These are phyloP conservation scores for Syngnathoides biaculeatus DNA, from an alignment of 2,113 vertebrate species.

Conservation along the genomic window DNA sequence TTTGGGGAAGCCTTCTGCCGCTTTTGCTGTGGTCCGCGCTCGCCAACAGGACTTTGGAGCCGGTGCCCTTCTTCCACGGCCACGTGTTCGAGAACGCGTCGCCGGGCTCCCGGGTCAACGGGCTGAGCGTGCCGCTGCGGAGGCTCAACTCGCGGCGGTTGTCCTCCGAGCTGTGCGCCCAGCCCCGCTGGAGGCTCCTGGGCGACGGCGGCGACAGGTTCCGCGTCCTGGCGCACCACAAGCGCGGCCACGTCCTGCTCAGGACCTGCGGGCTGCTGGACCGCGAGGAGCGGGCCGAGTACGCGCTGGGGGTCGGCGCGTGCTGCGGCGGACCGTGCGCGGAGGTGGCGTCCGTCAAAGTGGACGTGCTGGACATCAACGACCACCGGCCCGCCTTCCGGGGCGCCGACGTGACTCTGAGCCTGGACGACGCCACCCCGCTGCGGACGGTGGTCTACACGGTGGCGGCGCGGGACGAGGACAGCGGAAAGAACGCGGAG, in stretches of 20 bases:
- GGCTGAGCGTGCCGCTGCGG: slow-evolving; percentile 78
- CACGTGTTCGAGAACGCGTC: slow-evolving; percentile 83
- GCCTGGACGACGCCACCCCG: slow-evolving; percentile 80
- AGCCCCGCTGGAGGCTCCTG: slow-evolving; percentile 73
- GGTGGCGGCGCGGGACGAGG: slow-evolving; percentile 75
- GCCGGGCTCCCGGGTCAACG: slow-evolving; percentile 79
- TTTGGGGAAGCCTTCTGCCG: slow-evolving; percentile 64
- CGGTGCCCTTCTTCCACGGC: slow-evolving; percentile 77
- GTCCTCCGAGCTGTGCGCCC: slow-evolving; percentile 58
- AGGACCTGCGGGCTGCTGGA: slow-evolving; percentile 78
- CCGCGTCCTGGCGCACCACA: slow-evolving; percentile 77
- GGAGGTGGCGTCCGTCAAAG: slow-evolving; percentile 74
- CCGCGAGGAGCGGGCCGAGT: slow-evolving; percentile 76
- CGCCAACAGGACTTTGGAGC: slow-evolving; percentile 64
- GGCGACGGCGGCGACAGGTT: slow-evolving; percentile 78
- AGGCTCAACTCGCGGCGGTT: slow-evolving; percentile 71
- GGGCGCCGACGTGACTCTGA: slow-evolving; percentile 61
- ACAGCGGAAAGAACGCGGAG: slow-evolving; percentile 82
- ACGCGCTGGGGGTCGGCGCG: slow-evolving; percentile 72
- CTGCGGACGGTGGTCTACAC: slow-evolving; percentile 75
- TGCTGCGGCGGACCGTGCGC: slow-evolving; percentile 66
- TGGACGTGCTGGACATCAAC: slow-evolving; percentile 84
- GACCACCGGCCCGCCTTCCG: slow-evolving; percentile 81
- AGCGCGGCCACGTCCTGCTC: slow-evolving; percentile 75
- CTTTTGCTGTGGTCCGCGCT: slow-evolving; percentile 57